A percentile compares a stretch with the other conserved stretches of the same genome.
phyloP scores from a whole-genome alignment of 2,888 invertebrate species.

The Phaedon cochleariae region DNA sequence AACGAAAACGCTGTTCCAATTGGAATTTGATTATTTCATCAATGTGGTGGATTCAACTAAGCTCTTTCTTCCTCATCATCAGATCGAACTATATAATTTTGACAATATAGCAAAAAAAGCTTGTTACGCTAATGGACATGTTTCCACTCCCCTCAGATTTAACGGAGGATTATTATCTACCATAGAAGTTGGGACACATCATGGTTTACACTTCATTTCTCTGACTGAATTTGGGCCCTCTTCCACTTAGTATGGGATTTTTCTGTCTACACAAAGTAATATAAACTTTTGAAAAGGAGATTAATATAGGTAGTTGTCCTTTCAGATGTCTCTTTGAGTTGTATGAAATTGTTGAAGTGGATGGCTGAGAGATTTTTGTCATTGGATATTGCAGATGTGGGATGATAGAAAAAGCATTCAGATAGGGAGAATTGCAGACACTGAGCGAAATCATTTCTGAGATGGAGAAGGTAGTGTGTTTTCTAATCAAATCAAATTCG shows the following conservation, averaged over 20 bases:
- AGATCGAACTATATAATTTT: no score
- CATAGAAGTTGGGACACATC: constrained; percentile 51
- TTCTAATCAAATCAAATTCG: no score
- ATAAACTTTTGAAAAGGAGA: constrained; percentile 34
- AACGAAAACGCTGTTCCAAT: no score
- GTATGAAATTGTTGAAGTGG: constrained; percentile 26
- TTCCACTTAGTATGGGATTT: constrained; percentile 36
- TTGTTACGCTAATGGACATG: constrained; percentile 33
- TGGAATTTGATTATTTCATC: no score
- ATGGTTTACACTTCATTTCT: constrained; percentile 57
- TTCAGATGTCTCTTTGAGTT: constrained; percentile 21
- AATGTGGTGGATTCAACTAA: no score
- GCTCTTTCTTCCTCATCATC: no score
- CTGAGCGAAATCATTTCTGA: no score
- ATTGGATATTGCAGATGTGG: constrained; percentile 16
- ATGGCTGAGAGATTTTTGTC: constrained; percentile 22
- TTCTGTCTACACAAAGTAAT: constrained; percentile 38
- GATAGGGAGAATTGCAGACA: background rate
- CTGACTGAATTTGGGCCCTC: constrained; percentile 44
- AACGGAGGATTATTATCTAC: constrained; percentile 49
- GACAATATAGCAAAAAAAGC: background rate
- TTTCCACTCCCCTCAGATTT: constrained; percentile 48
- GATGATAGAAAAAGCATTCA: constrained; percentile 11
- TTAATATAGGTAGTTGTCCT: constrained; percentile 33
- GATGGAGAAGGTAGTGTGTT: no score